phyloP scores from a whole-genome alignment of 2,888 invertebrate species.

The Dione juno region DNA sequence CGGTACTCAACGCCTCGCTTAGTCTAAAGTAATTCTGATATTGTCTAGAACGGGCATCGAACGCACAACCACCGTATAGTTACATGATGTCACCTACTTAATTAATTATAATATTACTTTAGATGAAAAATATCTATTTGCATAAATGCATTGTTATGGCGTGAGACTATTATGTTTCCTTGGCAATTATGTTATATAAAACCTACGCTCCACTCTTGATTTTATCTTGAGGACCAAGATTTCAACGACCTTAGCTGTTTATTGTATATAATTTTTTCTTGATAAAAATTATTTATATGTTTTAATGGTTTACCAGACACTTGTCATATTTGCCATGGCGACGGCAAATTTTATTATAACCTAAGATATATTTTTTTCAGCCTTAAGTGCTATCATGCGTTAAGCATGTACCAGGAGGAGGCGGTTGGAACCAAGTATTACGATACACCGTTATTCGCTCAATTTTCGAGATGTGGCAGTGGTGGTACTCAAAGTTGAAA shows the following conservation, averaged over 20 bases:
- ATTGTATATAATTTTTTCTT: neutral
- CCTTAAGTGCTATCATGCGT: too few species aligned
- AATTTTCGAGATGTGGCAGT: too few species aligned
- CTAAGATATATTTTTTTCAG: too few species aligned
- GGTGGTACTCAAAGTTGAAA: too few species aligned
- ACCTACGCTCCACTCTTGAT: neutral
- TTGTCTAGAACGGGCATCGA: neutral
- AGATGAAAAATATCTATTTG: slow-evolving; percentile 5
- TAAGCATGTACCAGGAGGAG: too few species aligned
- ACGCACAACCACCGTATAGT: neutral
- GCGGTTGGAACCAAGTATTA: too few species aligned
- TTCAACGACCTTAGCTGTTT: slow-evolving; percentile 2
- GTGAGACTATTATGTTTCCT: slow-evolving; percentile 28
- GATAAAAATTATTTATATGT: neutral
- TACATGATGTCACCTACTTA: too few species aligned
- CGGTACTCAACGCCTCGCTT: neutral
- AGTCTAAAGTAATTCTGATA: neutral
- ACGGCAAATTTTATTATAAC: too few species aligned
- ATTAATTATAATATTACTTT: neutral
- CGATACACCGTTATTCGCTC: too few species aligned
- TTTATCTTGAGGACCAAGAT: slow-evolving; percentile 4
- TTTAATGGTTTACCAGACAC: too few species aligned
- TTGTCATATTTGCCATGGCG: too few species aligned
- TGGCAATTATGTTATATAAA: neutral
- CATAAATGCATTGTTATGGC: slow-evolving; percentile 20